phyloP scores from a whole-genome alignment of 2,113 vertebrate genomes.

The Pseudorasbora parva region DNA sequence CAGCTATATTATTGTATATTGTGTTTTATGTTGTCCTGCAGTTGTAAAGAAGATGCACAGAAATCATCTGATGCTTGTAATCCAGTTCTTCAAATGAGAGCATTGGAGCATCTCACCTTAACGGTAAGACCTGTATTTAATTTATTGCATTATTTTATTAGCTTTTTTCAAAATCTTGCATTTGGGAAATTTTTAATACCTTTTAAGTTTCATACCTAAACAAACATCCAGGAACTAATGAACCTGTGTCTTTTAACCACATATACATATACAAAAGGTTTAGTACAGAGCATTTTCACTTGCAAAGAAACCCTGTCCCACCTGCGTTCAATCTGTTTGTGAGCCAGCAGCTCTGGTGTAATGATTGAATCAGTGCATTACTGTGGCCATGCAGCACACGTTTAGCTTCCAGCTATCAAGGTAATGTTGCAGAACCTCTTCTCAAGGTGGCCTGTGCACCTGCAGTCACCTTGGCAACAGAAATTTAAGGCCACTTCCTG shows the following conservation, averaged over 20 bases:
- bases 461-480: conserved; percentile 34
- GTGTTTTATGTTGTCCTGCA: conserved; percentile 54
- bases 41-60: conserved; percentile 76
- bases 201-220: not conserved
- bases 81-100: conserved; percentile 75
- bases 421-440: conserved; percentile 36
- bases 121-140: conserved; percentile 72
- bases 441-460: conserved; percentile 31
- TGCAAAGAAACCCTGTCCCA: not conserved
- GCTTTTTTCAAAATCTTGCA: not conserved
- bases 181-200: not conserved
- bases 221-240: not conserved
- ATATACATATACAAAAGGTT: not conserved
- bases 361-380: conserved; percentile 20
- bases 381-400: not conserved
- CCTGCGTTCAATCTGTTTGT: not conserved
- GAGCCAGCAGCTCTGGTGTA: conserved; percentile 7
- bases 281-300: not conserved
- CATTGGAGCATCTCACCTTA: conserved; percentile 80
- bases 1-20: no score
- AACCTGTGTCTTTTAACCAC: not conserved
- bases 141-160: not conserved
- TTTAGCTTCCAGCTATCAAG: conserved; percentile 35
- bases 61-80: conserved; percentile 75
- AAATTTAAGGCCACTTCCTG: not conserved